phyloP scores from a whole-genome alignment of 2,888 invertebrate genomes.

The Microctonus hyperodae region DNA sequence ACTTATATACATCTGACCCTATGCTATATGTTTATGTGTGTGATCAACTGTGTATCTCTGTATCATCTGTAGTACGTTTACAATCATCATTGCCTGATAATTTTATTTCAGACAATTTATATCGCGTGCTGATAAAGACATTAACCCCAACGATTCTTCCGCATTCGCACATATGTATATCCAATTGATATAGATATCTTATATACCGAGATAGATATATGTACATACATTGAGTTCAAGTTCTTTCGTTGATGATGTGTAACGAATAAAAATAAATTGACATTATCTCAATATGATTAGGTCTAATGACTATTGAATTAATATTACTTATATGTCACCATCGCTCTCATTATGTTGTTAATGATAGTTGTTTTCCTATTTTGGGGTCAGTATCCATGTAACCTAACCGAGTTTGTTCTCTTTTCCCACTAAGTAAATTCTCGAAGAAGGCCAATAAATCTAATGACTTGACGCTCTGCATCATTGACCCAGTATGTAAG shows the following conservation, averaged over 20 bases:
- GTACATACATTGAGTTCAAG: slow-evolving; percentile 11
- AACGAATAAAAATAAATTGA: slow-evolving; percentile 1
- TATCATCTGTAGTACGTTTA: slow-evolving; percentile 14
- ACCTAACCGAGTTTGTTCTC: slow-evolving; percentile 10
- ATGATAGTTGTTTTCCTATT: slow-evolving; percentile 11
- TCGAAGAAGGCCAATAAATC: slow-evolving; percentile 25
- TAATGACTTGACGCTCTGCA: slow-evolving; percentile 28
- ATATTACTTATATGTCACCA: not conserved
- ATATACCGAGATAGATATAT: not conserved
- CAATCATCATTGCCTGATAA: slow-evolving; percentile 21
- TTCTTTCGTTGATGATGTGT: slow-evolving; percentile 4
- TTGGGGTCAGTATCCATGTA: slow-evolving; percentile 6
- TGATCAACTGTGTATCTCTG: not conserved
- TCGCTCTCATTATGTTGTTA: not conserved
- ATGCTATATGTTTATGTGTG: not conserved
- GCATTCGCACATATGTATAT: slow-evolving; percentile 13
- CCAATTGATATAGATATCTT: not conserved
- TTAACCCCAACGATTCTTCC: slow-evolving; percentile 29
- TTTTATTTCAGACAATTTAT: not conserved
- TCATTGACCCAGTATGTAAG: slow-evolving; percentile 41
- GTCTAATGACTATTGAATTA: not conserved
- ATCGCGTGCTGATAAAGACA: slow-evolving; percentile 30
- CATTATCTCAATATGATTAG: not conserved
- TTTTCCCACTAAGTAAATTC: slow-evolving; percentile 14
- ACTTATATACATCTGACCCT: slow-evolving; percentile 36